These are phyloP conservation scores for Rhinichthys osculus DNA, from an alignment of 2,797 vertebrate genomes.

Conservation along the genomic window DNA sequence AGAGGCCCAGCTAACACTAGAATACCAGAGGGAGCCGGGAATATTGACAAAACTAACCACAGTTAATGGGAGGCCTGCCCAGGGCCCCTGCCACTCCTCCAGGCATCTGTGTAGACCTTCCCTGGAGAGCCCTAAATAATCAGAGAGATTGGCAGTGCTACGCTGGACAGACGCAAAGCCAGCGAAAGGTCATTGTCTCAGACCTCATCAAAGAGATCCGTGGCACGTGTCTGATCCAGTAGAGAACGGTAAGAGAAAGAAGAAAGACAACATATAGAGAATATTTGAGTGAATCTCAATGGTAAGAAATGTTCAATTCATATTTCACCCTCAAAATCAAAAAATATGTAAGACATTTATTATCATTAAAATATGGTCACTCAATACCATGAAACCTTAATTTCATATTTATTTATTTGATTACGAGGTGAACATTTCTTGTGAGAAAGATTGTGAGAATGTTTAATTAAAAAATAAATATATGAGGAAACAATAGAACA, in stretches of 20 bases:
- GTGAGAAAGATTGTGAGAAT: neutral
- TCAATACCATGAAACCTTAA: neutral
- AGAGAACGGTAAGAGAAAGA: neutral
- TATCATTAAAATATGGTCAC: neutral
- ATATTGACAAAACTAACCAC: conserved; percentile 79
- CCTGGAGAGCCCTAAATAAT: conserved; percentile 78
- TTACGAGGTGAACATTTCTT: neutral
- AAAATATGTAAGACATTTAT: neutral
- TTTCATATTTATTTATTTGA: neutral
- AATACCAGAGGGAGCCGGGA: conserved; percentile 75
- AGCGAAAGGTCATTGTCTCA: conserved; percentile 70
- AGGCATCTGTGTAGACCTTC: conserved; percentile 64
- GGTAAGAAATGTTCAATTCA: neutral
- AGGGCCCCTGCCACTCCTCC: conserved; percentile 25
- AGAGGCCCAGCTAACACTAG: conserved; percentile 64
- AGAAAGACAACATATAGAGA: neutral
- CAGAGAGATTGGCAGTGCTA: conserved; percentile 73
- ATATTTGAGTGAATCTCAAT: neutral
- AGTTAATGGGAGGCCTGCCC: conserved; percentile 77
- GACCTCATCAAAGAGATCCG: conserved; percentile 70
- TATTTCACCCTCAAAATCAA: neutral
- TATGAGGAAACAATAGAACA: neutral
- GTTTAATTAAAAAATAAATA: neutral
- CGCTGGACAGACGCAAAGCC: conserved; percentile 65
- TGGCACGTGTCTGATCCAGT: conserved; percentile 60